Base-by-base conservation (phyloP, 2,113 vertebrate genomes). In the Typhlomys cinereus region DNA sequence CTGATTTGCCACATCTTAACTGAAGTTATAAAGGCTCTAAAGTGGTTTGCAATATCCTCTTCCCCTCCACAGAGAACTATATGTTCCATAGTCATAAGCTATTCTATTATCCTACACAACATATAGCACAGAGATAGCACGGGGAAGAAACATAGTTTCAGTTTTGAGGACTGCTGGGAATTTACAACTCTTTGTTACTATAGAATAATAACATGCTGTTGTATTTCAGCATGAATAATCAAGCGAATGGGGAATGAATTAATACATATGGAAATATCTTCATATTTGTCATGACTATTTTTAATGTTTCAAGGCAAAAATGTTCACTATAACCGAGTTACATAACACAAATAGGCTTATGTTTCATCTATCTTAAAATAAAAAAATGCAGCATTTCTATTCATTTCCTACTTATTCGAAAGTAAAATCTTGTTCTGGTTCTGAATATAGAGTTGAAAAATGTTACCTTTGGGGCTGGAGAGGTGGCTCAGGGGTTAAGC, bases 241-340 rank as follows among this genome's bases (percentile, higher is more conserved):
- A 1, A 54, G 25, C 27, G 21, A 83, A n/a, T 67, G 15, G 18
- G 25, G 64, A 73, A 86, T 62, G 1, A 7, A 73, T 41, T 74
- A 54, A 69, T 46, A 71, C 52, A 54, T 34, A 62, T n/a, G 0
- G 78, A 20, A 78, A 13, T 39, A 41, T 64, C 4, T 86, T 75
- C 25, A 62, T 83, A 82, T 85, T 79, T 44, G 54, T 27, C 15
- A 20, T 73, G 17, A 36, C 64, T 75, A 85, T 71, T 76, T 52
- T 92, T 85, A 48, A 84, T 88, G 67, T 90, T 76, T 76, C 54
- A 92, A 48, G 74, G 66, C 31, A 85, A 90, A 73, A 29, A 82
- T 50, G 14, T 41, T 80, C 73, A 74, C 54, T 4, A 25, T 20
- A n/a, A 50, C 46, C 84, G 27, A 66, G 74, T 85, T 73, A 85